Percentiles rank a stretch among this genome's conserved stretches.
Evolutionary conservation across 2,797 vertebrate species (phyloP).

Genomic region (Xerus rutilus): DNA sequence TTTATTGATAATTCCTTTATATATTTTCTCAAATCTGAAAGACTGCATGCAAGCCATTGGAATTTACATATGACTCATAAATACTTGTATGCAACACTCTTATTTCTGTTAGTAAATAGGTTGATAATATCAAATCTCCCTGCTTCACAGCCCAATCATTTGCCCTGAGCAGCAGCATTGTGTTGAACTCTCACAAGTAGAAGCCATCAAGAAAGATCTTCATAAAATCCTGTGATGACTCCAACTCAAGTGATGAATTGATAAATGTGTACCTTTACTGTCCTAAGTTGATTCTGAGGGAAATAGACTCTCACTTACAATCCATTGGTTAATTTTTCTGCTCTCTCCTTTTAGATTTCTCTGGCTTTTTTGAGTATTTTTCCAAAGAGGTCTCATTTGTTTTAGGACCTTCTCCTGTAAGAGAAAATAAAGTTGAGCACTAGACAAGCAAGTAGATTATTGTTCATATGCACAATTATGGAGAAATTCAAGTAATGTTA

Average conservation of each 20-base stretch:
- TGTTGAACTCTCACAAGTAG: background rate
- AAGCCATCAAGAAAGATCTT: background rate
- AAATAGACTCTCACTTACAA: background rate
- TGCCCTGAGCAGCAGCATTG: background rate
- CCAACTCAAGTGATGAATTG: background rate
- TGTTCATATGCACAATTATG: background rate
- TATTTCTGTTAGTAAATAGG: background rate
- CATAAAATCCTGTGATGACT: background rate
- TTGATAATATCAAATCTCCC: background rate
- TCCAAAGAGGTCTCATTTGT: background rate
- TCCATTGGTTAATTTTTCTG: fast-evolving
- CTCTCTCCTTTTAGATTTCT: background rate
- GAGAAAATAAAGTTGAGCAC: background rate
- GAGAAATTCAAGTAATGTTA: fast-evolving
- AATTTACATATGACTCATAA: background rate
- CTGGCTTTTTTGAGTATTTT: background rate
- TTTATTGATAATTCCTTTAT: background rate
- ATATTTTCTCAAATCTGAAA: background rate
- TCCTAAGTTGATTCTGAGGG: background rate
- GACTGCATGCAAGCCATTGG: background rate
- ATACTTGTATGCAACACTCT: background rate
- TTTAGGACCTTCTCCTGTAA: background rate
- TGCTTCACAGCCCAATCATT: background rate
- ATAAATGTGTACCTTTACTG: background rate
- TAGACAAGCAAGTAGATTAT: background rate